A percentile compares a stretch with the other conserved stretches of the same genome.
Evolutionary conservation across 2,888 invertebrate species (phyloP).

Genomic region (Cheilosia variabilis): DNA sequence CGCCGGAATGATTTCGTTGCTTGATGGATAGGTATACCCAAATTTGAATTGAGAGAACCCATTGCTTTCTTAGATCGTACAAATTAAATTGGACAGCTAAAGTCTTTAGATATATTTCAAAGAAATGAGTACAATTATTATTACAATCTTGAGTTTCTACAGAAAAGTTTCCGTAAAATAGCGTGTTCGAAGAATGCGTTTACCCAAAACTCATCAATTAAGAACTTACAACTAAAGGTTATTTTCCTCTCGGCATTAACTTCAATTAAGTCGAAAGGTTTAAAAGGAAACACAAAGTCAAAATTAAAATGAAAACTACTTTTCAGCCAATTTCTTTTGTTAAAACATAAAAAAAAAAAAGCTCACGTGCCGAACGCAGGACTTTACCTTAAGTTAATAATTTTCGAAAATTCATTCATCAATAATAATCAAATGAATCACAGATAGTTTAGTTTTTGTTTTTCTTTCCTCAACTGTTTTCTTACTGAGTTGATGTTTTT

Average conservation of each 20-base stretch:
- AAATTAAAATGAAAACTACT: background rate
- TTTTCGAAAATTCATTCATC: conserved; percentile 52
- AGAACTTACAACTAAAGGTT: background rate
- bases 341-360: conserved; percentile 9
- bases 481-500: conserved; percentile 4
- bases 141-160: conserved; percentile 27
- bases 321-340: background rate
- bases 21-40: too few species aligned
- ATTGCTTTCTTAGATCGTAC: background rate
- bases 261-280: background rate
- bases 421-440: conserved; percentile 56
- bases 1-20: too few species aligned
- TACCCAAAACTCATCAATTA: background rate
- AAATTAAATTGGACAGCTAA: background rate
- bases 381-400: conserved; percentile 2
- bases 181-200: conserved; percentile 7
- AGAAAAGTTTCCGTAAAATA: background rate
- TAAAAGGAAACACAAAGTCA: background rate
- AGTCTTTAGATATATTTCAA: conserved; percentile 38
- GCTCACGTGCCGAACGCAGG: background rate
- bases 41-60: too few species aligned
- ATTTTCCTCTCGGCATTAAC: background rate
- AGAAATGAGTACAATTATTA: conserved; percentile 26
- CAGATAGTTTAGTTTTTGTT: conserved; percentile 47
- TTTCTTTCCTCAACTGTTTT: background rate